phyloP scores from a whole-genome alignment of 1,140 invertebrate species.

The Papilio glaucus region DNA sequence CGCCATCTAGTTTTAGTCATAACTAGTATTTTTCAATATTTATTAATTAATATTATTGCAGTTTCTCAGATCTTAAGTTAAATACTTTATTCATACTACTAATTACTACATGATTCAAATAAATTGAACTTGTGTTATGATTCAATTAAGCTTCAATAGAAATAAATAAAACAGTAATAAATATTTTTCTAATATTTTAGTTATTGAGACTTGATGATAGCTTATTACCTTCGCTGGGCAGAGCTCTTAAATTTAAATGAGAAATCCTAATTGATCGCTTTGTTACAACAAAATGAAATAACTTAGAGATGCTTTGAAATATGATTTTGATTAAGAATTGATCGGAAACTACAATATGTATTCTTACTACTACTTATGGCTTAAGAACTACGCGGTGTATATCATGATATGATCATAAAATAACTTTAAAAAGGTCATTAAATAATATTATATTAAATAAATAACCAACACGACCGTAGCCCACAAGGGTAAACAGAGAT shows the following conservation, averaged over 20 bases:
- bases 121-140: neutral
- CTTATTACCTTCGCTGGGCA: neutral
- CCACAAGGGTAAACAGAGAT: too few relatives aligned
- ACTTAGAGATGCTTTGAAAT: neutral
- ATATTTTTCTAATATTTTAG: neutral
- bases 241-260: constrained; percentile 3
- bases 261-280: neutral
- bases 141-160: neutral
- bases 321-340: too few relatives aligned
- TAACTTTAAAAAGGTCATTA: too few relatives aligned
- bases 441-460: too few relatives aligned
- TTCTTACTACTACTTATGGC: too few relatives aligned
- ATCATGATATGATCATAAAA: too few relatives aligned
- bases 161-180: constrained; percentile 1
- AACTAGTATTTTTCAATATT: too few relatives aligned
- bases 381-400: too few relatives aligned
- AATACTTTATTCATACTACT: too few relatives aligned
- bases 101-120: neutral
- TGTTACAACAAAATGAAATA: neutral
- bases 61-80: neutral
- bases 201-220: neutral
- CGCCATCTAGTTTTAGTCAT: constrained; percentile 1
- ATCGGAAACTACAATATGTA: too few relatives aligned
- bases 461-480: too few relatives aligned
- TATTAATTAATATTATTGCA: too few relatives aligned